Evolutionary conservation across 2,113 vertebrate genomes (phyloP), one percentile per base, ranked within the genome.

Genomic region (Turnix velox): DNA sequence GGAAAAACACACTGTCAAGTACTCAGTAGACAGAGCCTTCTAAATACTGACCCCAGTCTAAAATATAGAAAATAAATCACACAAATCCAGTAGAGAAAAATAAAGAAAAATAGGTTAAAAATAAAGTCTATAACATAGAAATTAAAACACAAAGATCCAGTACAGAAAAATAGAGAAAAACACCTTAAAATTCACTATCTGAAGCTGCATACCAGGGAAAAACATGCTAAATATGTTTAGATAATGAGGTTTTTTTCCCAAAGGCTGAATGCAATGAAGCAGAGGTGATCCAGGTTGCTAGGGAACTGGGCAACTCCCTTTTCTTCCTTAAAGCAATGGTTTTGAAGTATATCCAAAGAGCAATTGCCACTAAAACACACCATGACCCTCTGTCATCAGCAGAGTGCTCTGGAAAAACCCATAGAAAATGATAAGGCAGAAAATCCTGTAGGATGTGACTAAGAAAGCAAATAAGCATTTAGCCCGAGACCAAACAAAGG

Each of bases 231-330:
- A n/a, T n/a, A n/a, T n/a, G n/a, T n/a, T n/a, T n/a, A n/a, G 37
- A 59, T 5, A 4, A 37, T 8, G 23, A 57, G 30, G 18, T 59
- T 35, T 62, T 68, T 46, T 72, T 68, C 25, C 4, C 49, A 49
- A 48, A 73, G 59, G 72, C 27, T 76, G 86, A 79, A 65, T 37
- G 13, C 23, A 87, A 52, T 13, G 57, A 73, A 14, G 45, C 30
- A 4, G 12, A 76, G 90, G 78, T 39, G 73, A n/a, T 23, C 24
- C 39, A 67, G 61, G 92, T 94, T 91, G 90, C 87, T 92, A 93
- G 59, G 95, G 65, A 94, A 96, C 91, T 46, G 76, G 90, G 61
- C 71, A 90, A 87, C 39, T 77, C 79, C 69, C 35, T 4, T 52
- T 22, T 12, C 35, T 84, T 58, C 62, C 74, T 80, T 46, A 62